A percentile compares a stretch with the other conserved stretches of the same genome.
These are phyloP conservation scores for Aphelinus atriplicis DNA, from an alignment of 1,140 invertebrate species.

Conservation along the genomic window DNA sequence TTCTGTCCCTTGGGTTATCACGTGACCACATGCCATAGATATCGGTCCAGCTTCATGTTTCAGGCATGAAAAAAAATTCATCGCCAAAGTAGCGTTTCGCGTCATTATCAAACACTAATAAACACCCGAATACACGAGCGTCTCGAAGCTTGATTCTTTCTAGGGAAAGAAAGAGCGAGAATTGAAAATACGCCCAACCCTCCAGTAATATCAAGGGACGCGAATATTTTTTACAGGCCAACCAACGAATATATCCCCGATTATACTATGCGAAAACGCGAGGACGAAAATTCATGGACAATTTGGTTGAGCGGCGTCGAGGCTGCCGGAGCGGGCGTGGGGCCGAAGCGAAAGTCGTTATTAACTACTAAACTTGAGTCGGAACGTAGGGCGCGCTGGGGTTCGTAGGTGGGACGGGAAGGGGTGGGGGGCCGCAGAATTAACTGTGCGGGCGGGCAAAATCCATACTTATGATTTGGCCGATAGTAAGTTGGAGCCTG, in stretches of 20 bases:
- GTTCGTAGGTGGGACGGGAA: not conserved
- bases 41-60: not conserved
- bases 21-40: conserved; percentile 5
- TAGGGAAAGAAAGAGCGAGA: too few species aligned
- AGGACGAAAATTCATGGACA: too few species aligned
- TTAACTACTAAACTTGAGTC: conserved; percentile 25
- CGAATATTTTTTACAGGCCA: too few species aligned
- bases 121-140: too few species aligned
- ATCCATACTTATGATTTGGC: conserved; percentile 39
- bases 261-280: too few species aligned
- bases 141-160: too few species aligned
- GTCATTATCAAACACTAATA: too few species aligned
- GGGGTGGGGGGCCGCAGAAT: conserved; percentile 12
- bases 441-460: conserved; percentile 24
- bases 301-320: too few species aligned
- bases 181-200: too few species aligned
- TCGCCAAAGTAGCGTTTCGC: not conserved
- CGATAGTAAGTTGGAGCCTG: conserved; percentile 26
- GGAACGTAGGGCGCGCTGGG: conserved; percentile 18
- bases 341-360: conserved; percentile 17
- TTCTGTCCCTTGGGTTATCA: conserved; percentile 8
- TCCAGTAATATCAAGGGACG: too few species aligned
- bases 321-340: too few species aligned
- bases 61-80: not conserved
- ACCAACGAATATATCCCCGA: too few species aligned